Conservation (phyloP, 2,888 invertebrate species). For the Noctua fimbriata region DNA sequence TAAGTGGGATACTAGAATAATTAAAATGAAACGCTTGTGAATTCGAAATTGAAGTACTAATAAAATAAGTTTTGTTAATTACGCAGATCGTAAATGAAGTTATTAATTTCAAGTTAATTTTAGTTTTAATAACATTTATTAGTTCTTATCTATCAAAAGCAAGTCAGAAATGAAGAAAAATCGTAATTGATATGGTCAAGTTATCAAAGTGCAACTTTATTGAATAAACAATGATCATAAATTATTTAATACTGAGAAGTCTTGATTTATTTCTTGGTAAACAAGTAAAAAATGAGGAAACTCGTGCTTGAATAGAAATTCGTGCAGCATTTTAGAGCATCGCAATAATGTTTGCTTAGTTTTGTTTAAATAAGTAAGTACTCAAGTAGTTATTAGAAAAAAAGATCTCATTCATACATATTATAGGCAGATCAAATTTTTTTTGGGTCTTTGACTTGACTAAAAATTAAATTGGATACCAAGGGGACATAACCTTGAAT, state of each 20-base stretch:
- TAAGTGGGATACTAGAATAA: neutral
- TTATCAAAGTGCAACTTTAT: constrained; percentile 31
- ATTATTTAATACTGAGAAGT: constrained; percentile 23
- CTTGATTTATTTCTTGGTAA: constrained; percentile 21
- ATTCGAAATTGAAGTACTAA: neutral
- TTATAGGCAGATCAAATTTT: too few relatives aligned
- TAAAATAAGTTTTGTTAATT: neutral
- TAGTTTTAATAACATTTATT: constrained; percentile 9
- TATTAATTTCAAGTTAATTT: neutral
- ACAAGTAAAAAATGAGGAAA: constrained; percentile 20
- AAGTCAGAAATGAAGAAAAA: constrained; percentile 17
- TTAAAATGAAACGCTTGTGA: neutral
- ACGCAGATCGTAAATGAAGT: constrained; percentile 4
- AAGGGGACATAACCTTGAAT: neutral
- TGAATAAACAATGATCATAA: constrained; percentile 24
- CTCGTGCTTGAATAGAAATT: neutral
- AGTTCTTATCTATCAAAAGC: neutral
- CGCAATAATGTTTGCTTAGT: neutral
- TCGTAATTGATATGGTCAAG: constrained; percentile 6
- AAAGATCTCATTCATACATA: too few relatives aligned
- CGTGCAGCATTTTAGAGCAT: neutral
- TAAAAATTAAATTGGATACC: too few relatives aligned
- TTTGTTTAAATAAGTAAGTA: neutral
- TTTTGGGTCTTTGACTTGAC: too few relatives aligned
- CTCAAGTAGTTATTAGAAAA: neutral